phyloP scores from a whole-genome alignment of 2,888 invertebrate genomes.

The Dicroscelio sp. region DNA sequence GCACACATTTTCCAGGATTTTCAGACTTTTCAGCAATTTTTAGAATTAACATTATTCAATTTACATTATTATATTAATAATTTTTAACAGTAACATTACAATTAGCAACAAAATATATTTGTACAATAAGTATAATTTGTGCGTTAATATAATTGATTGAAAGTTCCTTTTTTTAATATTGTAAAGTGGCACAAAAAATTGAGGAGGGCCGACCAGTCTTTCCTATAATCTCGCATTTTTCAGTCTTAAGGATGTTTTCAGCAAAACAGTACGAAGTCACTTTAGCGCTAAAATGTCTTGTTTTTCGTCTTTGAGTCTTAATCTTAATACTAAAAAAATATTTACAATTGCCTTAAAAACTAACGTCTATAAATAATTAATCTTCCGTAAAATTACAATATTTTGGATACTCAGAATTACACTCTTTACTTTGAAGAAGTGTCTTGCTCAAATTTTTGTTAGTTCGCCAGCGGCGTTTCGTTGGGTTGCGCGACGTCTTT shows the following conservation, averaged over 20 bases:
- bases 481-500: background rate
- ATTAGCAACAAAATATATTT: no score
- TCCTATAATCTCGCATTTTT: background rate
- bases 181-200: background rate
- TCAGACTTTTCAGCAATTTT: no score
- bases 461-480: slow-evolving; percentile 14
- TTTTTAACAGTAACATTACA: no score
- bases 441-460: background rate
- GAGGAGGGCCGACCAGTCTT: slow-evolving; percentile 26
- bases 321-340: slow-evolving; percentile 2
- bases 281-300: slow-evolving; percentile 3
- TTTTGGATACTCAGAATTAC: slow-evolving; percentile 45
- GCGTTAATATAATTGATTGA: no score
- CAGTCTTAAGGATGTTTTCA: slow-evolving; percentile 19
- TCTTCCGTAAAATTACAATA: slow-evolving; percentile 14
- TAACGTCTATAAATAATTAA: slow-evolving; percentile 38
- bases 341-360: slow-evolving; percentile 35
- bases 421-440: background rate
- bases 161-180: background rate
- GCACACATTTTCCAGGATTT: background rate
- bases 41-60: no score
- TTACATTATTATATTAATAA: no score
- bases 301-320: background rate
- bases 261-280: slow-evolving; percentile 8
- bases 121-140: background rate